Base-by-base conservation (phyloP, 2,113 vertebrate genomes). In the Sturnira hondurensis region DNA sequence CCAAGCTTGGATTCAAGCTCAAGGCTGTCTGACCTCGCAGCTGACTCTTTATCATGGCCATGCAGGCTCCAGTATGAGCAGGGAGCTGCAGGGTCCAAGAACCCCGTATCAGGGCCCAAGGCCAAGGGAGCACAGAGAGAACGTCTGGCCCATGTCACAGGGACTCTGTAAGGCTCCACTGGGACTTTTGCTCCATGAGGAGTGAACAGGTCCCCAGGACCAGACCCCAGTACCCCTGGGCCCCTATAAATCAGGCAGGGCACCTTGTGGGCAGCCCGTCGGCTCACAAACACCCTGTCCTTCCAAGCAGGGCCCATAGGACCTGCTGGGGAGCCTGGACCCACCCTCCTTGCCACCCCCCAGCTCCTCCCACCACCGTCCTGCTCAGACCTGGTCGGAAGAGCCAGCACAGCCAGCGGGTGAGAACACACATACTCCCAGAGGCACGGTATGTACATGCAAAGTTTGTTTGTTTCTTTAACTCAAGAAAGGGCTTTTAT, bases 401-500 rank as follows among this genome's bases (percentile, higher is more conserved):
- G 63, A 82, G 43, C 5, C 14, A 91, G 88, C 71, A 56, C 71
- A 77, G 67, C 61, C 77, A 85, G 54, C 33, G 28, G 63, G 68
- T 52, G 71, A 81, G 56, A 83, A 88, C 91, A 52, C 74, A 77
- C 76, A 83, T n/a, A 86, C 4, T 16, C 16, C 22, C 63, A 38
- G 45, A 70, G n/a, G 14, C 61, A 91, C 67, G 86, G 97, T 86
- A 89, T 16, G 5, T 20, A 83, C 80, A 70, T 2, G 36, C 71
- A 76, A 71, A 76, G 63, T 56, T n/a, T 54, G 56, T 56, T 22
- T 80, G 54, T 52, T 73, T 89, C 85, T 94, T 67, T 0, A 97
- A 97, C 50, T 96, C 78, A 97, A 95, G 85, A 95, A 93, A 94
- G 91, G 95, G 86, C 89, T 95, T 97, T 97, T 97, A 97, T 95